Evolutionary conservation across 1,140 invertebrate genomes (phyloP).

Genomic region (Drosophila punjabiensis): DNA sequence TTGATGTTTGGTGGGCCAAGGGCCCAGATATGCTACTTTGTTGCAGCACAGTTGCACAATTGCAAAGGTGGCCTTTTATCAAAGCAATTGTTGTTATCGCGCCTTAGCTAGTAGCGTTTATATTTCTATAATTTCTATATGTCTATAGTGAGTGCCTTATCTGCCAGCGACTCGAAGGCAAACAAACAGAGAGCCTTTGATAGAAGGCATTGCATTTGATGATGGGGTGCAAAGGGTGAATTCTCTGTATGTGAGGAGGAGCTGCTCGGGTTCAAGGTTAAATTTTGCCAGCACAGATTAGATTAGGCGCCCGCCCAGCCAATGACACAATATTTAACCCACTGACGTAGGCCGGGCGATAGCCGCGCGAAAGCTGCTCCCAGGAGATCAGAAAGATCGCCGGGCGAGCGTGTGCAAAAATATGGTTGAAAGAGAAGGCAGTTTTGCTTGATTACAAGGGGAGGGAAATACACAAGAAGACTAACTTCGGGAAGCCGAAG

Average conservation of each 20-base stretch:
- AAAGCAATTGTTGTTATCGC: constrained; percentile 36
- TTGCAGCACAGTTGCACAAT: constrained; percentile 18
- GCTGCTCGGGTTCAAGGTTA: constrained; percentile 37
- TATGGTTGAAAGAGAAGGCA: background rate
- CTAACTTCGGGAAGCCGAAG: too few species aligned
- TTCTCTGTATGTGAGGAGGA: constrained; percentile 1
- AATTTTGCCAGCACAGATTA: constrained; percentile 22
- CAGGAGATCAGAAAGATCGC: constrained; percentile 7
- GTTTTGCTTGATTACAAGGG: background rate
- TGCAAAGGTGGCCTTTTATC: constrained; percentile 26
- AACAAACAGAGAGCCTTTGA: constrained; percentile 22
- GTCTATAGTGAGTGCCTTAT: constrained; percentile 38
- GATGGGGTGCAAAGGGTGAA: constrained; percentile 43
- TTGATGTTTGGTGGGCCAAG: constrained; percentile 1
- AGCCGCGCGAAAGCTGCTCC: constrained; percentile 6
- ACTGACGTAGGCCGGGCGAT: constrained; percentile 20
- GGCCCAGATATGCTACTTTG: constrained; percentile 30
- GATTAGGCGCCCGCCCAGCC: constrained; percentile 38
- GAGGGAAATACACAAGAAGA: too few species aligned
- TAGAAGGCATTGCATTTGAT: constrained; percentile 36
- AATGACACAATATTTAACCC: constrained; percentile 27
- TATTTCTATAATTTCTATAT: constrained; percentile 5
- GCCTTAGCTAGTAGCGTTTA: background rate
- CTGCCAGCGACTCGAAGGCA: constrained; percentile 37
- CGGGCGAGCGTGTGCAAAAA: constrained; percentile 10